Evolutionary conservation across 2,888 invertebrate species (phyloP), one percentile per base, ranked within the genome.

Genomic region (Latheticus oryzae): DNA sequence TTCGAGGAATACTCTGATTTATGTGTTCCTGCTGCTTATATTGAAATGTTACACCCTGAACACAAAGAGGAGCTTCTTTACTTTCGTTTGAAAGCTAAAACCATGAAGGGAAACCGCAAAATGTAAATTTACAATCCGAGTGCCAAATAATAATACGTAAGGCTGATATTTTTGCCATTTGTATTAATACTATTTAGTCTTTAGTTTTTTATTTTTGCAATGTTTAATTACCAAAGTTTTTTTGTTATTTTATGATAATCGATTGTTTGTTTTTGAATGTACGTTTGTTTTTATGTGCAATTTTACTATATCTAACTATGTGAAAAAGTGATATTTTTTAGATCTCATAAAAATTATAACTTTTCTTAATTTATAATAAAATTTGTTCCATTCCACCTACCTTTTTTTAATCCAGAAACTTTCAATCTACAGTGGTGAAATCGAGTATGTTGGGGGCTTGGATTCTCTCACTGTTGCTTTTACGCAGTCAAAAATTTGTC

Each of bases 21-120:
- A 37, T 91, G 93, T 72, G 86, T 84, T 21, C 93, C 93, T 0
- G 80, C 83, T 35, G 82, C 83, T 0, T 95, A 97, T 78, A 85
- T 87, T 23, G 89, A 91, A 48, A 97, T 97, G 97, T 73, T 88
- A 58, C 90, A 97, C 75, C 91, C 93, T 0, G 84, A 85, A 40
- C 90, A 91, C 75, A 84, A 85, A 55, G 84, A 85, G 2, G 87
- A 90, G 59, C 81, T 95, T 47, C 82, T 84, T 43, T 84, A 84
- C 62, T 95, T 91, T 74, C 84, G 93, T 30, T 84, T 85, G 66
- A 90, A 91, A 75, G 87, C 90, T 65, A 91, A 90, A 77, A 88
- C 89, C 35, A 87, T 86, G 85, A 85, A 85, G 65, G 82, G 83
- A 7, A 86, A 83, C 53, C 66, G 71, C 2, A 69, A 65, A 58